phyloP scores from a whole-genome alignment of 2,113 vertebrate genomes.

The Chaetodon auriga region DNA sequence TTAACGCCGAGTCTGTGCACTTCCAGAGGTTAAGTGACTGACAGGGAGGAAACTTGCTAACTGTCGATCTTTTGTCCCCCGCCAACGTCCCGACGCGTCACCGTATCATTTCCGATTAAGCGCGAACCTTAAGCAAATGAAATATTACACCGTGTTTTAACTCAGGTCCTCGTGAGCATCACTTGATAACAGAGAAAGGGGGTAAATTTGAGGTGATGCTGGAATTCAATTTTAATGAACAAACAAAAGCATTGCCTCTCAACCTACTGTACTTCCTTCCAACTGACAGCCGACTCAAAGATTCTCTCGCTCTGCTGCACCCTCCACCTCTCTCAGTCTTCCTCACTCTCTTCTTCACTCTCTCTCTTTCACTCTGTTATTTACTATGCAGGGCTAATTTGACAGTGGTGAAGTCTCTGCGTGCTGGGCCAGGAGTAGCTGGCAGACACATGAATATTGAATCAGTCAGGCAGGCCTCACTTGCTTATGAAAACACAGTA shows the following conservation, averaged over 20 bases:
- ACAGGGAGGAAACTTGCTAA: constrained; percentile 33
- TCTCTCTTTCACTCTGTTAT: constrained; percentile 78
- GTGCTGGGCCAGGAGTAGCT: constrained; percentile 87
- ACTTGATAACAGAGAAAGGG: constrained; percentile 32
- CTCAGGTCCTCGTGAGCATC: constrained; percentile 39
- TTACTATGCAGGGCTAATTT: constrained; percentile 89
- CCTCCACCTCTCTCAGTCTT: constrained; percentile 51
- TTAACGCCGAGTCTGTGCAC: not conserved
- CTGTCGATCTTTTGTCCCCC: constrained; percentile 5
- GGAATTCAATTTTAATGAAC: constrained; percentile 76
- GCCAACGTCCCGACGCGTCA: constrained; percentile 8
- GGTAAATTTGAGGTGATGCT: constrained; percentile 63
- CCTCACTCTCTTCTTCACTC: constrained; percentile 32
- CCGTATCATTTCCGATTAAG: constrained; percentile 41
- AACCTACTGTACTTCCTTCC: constrained; percentile 78
- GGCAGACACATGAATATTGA: constrained; percentile 91
- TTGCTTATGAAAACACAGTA: constrained; percentile 91
- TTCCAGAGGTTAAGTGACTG: constrained; percentile 40
- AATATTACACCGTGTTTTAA: constrained; percentile 29
- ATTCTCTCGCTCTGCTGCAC: constrained; percentile 62
- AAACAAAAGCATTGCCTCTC: constrained; percentile 78
- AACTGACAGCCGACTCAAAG: constrained; percentile 78
- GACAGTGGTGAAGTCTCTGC: constrained; percentile 84
- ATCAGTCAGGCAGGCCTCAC: constrained; percentile 89
- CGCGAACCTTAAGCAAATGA: constrained; percentile 42